Evolutionary conservation across 2,888 invertebrate genomes (phyloP).

Genomic region (Xestobium rufovillosum): DNA sequence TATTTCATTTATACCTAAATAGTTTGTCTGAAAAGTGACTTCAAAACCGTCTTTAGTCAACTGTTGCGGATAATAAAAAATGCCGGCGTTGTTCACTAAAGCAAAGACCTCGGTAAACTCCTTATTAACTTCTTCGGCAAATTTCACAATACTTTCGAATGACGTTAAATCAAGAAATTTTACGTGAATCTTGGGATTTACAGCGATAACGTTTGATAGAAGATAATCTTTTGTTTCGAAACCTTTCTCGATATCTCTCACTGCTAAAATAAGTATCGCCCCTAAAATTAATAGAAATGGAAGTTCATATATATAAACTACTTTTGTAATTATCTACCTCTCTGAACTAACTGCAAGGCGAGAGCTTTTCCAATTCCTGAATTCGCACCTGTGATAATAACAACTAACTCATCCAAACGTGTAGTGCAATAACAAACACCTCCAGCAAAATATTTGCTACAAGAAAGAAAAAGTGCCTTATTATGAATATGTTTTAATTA

Average conservation of each 20-base stretch:
- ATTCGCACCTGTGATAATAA: constrained; percentile 54
- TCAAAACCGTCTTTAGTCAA: constrained; percentile 48
- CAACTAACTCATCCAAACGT: constrained; percentile 41
- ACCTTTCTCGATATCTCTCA: constrained; percentile 45
- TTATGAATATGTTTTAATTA: constrained; percentile 6
- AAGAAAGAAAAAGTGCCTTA: constrained; percentile 19
- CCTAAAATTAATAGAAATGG: constrained; percentile 34
- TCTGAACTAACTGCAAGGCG: constrained; percentile 46
- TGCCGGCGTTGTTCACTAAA: constrained; percentile 49
- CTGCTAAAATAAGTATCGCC: constrained; percentile 49
- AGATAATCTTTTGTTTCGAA: constrained; percentile 43
- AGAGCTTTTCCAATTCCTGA: constrained; percentile 53
- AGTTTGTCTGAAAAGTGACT: constrained; percentile 49
- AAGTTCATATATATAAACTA: no score
- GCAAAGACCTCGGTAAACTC: constrained; percentile 40
- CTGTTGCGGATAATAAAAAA: constrained; percentile 46
- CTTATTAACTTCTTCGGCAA: constrained; percentile 33
- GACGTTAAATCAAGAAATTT: constrained; percentile 39
- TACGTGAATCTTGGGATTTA: constrained; percentile 31
- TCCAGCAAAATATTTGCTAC: constrained; percentile 39
- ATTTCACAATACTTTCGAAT: constrained; percentile 37
- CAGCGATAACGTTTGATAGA: constrained; percentile 26
- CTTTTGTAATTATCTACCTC: constrained; percentile 38
- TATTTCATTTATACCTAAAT: constrained; percentile 41
- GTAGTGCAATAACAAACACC: constrained; percentile 36